phyloP scores from a whole-genome alignment of 2,888 invertebrate genomes.

The Drosophila kambysellisi region DNA sequence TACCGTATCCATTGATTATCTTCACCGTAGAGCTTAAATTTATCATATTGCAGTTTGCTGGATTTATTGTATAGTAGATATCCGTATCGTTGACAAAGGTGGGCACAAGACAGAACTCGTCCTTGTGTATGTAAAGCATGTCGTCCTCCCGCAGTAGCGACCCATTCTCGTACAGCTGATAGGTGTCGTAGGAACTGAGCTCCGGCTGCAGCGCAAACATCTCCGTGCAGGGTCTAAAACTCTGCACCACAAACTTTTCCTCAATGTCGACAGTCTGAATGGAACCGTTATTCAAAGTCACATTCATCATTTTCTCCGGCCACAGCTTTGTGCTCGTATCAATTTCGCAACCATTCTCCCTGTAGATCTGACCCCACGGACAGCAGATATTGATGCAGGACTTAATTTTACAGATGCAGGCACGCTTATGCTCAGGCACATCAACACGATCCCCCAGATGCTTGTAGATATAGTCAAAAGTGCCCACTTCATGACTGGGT shows the following conservation, averaged over 20 bases:
- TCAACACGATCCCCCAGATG: slow-evolving; percentile 59
- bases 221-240: slow-evolving; percentile 64
- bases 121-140: slow-evolving; percentile 58
- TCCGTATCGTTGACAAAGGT: slow-evolving; percentile 65
- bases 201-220: slow-evolving; percentile 73
- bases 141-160: slow-evolving; percentile 77
- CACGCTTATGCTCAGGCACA: slow-evolving; percentile 79
- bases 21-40: slow-evolving; percentile 67
- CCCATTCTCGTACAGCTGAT: slow-evolving; percentile 79
- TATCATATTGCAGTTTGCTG: slow-evolving; percentile 78
- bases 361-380: slow-evolving; percentile 63
- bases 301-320: slow-evolving; percentile 73
- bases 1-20: slow-evolving; percentile 81
- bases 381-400: slow-evolving; percentile 84
- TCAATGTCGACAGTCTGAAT: slow-evolving; percentile 57
- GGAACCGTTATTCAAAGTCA: slow-evolving; percentile 66
- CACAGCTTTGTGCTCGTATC: slow-evolving; percentile 52
- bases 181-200: slow-evolving; percentile 58
- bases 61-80: slow-evolving; percentile 70
- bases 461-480: slow-evolving; percentile 76
- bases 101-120: slow-evolving; percentile 80
- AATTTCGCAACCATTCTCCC: slow-evolving; percentile 37
- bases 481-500: slow-evolving; percentile 74
- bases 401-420: slow-evolving; percentile 83
- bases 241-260: slow-evolving; percentile 70